Percentiles rank a stretch among this genome's conserved stretches.
Conservation (phyloP, 2,888 invertebrate species). For the Ceraclea dissimilis region DNA sequence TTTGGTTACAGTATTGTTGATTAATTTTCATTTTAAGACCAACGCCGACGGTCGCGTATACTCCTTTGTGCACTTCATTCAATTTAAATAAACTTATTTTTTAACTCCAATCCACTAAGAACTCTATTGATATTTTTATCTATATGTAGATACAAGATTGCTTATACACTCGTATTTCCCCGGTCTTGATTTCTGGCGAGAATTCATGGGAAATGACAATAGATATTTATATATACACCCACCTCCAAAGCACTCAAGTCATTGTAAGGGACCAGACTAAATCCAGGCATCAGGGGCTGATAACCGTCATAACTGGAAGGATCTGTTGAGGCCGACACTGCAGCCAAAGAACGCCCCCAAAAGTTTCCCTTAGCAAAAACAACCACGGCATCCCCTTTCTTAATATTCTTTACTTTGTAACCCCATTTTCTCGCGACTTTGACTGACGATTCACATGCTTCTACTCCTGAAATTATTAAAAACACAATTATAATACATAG, state of each 20-base stretch:
- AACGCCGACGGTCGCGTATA: too few relatives aligned
- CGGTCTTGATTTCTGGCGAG: too few relatives aligned
- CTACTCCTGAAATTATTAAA: conserved; percentile 51
- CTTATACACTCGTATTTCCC: too few relatives aligned
- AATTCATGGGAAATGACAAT: too few relatives aligned
- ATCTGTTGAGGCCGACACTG: conserved; percentile 72
- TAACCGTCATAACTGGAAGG: conserved; percentile 61
- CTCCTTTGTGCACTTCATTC: too few relatives aligned
- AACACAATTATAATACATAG: neutral
- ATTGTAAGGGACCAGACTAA: conserved; percentile 65
- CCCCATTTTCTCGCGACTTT: conserved; percentile 79
- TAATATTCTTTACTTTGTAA: conserved; percentile 66
- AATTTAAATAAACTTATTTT: too few relatives aligned
- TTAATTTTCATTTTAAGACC: too few relatives aligned
- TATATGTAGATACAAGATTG: too few relatives aligned
- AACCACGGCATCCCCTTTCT: conserved; percentile 59
- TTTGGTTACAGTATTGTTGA: too few relatives aligned
- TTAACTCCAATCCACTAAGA: too few relatives aligned
- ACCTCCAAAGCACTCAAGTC: conserved; percentile 64
- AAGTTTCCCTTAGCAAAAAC: conserved; percentile 73
- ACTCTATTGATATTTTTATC: too few relatives aligned
- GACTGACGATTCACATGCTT: conserved; percentile 72
- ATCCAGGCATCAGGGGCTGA: conserved; percentile 76
- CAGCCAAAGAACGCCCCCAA: conserved; percentile 77
- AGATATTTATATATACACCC: too few relatives aligned